Percentiles rank a stretch among this genome's conserved stretches.
Conservation (phyloP, 2,113 vertebrate genomes). For the Siniperca chuatsi region DNA sequence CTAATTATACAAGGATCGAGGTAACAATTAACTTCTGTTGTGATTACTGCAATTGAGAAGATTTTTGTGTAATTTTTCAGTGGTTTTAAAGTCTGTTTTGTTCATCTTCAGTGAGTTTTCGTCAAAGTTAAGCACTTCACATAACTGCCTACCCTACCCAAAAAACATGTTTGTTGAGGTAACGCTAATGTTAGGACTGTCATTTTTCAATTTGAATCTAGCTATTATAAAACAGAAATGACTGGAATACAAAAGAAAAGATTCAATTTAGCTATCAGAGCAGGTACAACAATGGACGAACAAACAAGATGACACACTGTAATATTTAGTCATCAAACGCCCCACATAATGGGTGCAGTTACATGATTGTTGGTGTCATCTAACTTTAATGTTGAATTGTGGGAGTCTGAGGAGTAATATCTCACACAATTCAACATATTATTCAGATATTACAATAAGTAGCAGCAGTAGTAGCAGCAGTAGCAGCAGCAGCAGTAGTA, state of each 20-base stretch:
- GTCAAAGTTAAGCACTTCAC: no score
- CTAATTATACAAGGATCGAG: slow-evolving; percentile 32
- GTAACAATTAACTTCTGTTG: slow-evolving; percentile 31
- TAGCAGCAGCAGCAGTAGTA: not conserved
- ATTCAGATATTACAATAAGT: not conserved
- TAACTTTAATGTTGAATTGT: not conserved
- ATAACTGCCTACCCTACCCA: no score
- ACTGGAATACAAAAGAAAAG: no score
- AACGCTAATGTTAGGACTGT: no score
- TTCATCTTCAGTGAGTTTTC: no score
- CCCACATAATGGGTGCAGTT: not conserved
- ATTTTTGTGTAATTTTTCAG: slow-evolving; percentile 13
- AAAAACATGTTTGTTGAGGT: no score
- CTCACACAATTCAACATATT: not conserved
- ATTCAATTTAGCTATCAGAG: not conserved
- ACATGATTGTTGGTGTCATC: not conserved
- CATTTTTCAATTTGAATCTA: not conserved
- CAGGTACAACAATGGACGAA: not conserved
- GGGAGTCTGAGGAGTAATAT: not conserved
- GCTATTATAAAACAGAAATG: not conserved
- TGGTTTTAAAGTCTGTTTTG: not conserved
- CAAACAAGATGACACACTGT: not conserved
- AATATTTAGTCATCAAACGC: not conserved
- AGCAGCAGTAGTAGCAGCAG: not conserved
- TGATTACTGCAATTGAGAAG: slow-evolving; percentile 13